Evolutionary conservation across 1,140 invertebrate genomes (phyloP).

Genomic region (Hormaphis cornu): DNA sequence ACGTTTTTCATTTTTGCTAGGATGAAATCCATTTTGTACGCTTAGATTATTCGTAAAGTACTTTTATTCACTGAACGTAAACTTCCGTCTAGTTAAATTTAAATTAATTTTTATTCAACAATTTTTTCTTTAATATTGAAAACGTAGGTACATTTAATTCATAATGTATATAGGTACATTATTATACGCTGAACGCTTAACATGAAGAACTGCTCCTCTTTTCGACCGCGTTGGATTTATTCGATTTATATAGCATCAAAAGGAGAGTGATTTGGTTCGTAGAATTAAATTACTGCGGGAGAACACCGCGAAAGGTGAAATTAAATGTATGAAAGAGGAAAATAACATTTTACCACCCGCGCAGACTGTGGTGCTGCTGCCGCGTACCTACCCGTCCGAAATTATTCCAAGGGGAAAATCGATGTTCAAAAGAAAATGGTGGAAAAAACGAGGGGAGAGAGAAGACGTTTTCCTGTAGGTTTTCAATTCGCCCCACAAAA

Average conservation of each 20-base stretch:
- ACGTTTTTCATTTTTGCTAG: too few relatives aligned
- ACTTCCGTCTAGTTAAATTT: too few relatives aligned
- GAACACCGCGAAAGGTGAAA: neutral
- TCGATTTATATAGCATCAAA: neutral
- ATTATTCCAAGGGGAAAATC: conserved; percentile 4
- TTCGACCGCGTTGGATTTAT: neutral
- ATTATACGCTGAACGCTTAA: too few relatives aligned
- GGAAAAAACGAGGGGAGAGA: neutral
- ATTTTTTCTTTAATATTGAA: too few relatives aligned
- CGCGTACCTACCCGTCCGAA: neutral
- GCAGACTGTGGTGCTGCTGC: too few relatives aligned
- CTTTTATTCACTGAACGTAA: too few relatives aligned
- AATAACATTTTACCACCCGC: conserved; percentile 3
- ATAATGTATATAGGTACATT: too few relatives aligned
- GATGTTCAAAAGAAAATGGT: neutral
- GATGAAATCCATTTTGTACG: too few relatives aligned
- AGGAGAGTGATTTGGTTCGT: neutral
- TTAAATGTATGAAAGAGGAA: neutral
- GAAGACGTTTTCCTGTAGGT: neutral
- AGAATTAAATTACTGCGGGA: conserved; percentile 4
- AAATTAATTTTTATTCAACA: too few relatives aligned
- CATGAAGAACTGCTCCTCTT: neutral
- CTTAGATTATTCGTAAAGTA: too few relatives aligned
- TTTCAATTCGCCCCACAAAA: too few relatives aligned
- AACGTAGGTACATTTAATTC: too few relatives aligned